Evolutionary conservation across 2,888 invertebrate genomes (phyloP).

Genomic region (Patella ulyssiponensis): DNA sequence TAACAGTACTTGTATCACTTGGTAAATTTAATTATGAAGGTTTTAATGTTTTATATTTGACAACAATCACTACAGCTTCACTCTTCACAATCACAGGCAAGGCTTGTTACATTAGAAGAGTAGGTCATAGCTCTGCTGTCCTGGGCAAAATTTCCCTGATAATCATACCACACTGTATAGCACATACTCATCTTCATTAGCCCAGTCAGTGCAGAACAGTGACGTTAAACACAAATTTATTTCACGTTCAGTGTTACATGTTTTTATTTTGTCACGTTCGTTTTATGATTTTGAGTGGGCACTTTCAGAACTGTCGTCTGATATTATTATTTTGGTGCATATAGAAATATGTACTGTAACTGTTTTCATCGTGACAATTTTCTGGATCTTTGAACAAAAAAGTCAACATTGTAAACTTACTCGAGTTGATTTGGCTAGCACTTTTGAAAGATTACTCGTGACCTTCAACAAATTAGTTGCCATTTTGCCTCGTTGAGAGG

Average conservation of each 20-base stretch:
- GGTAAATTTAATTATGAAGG: too few relatives aligned
- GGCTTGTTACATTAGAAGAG: too few relatives aligned
- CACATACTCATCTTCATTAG: too few relatives aligned
- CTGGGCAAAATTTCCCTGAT: too few relatives aligned
- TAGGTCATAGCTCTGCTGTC: too few relatives aligned
- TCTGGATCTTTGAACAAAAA: not conserved
- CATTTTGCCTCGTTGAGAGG: slow-evolving; percentile 49
- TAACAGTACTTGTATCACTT: too few relatives aligned
- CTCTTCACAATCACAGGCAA: too few relatives aligned
- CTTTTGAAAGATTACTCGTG: slow-evolving; percentile 44
- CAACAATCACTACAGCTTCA: not conserved
- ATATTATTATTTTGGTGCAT: not conserved
- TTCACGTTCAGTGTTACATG: too few relatives aligned
- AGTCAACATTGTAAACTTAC: slow-evolving; percentile 27
- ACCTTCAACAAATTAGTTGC: slow-evolving; percentile 60
- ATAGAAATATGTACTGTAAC: not conserved
- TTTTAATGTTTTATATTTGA: too few relatives aligned
- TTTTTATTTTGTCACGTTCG: too few relatives aligned
- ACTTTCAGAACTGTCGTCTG: not conserved
- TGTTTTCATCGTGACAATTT: not conserved
- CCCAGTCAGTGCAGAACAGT: not conserved
- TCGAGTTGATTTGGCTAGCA: slow-evolving; percentile 39
- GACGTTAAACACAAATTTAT: not conserved
- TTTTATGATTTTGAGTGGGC: too few relatives aligned
- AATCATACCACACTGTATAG: too few relatives aligned